These are phyloP conservation scores for Aquatica leii DNA, from an alignment of 2,888 invertebrate species.

Conservation along the genomic window DNA sequence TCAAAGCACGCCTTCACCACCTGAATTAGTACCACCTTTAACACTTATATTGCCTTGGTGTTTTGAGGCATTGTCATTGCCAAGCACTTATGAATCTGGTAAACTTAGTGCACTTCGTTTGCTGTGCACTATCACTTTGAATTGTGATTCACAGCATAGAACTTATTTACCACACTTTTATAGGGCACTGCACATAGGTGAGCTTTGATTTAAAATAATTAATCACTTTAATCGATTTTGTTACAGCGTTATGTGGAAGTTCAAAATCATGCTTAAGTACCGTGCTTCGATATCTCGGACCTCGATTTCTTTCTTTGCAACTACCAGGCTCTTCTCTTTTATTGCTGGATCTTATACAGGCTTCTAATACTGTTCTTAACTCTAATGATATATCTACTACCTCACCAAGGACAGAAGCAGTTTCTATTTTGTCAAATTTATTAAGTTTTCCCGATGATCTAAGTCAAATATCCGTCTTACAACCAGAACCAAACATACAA, in stretches of 20 bases:
- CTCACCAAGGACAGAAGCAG: constrained; percentile 86
- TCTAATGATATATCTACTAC: constrained; percentile 75
- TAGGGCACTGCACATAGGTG: constrained; percentile 82
- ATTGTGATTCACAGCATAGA: constrained; percentile 74
- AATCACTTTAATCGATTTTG: constrained; percentile 21
- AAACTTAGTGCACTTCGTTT: constrained; percentile 87
- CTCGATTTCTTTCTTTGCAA: constrained; percentile 84
- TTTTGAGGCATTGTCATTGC: constrained; percentile 85
- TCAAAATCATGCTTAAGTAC: constrained; percentile 81
- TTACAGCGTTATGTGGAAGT: constrained; percentile 68
- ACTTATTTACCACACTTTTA: constrained; percentile 88
- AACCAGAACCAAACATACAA: constrained; percentile 67
- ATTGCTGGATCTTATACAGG: constrained; percentile 88
- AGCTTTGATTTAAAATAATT: constrained; percentile 23
- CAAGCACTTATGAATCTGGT: constrained; percentile 77
- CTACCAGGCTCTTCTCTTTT: constrained; percentile 89
- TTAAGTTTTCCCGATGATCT: constrained; percentile 80
- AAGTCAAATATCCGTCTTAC: constrained; percentile 63
- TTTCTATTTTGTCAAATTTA: constrained; percentile 87
- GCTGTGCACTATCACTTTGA: constrained; percentile 85
- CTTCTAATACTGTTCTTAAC: constrained; percentile 86
- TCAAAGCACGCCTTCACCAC: constrained; percentile 77
- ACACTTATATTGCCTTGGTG: constrained; percentile 94
- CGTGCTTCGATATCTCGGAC: constrained; percentile 80
- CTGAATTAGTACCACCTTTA: constrained; percentile 82